These are phyloP conservation scores for Drosophila borborema DNA, from an alignment of 2,888 invertebrate genomes.

Conservation along the genomic window DNA sequence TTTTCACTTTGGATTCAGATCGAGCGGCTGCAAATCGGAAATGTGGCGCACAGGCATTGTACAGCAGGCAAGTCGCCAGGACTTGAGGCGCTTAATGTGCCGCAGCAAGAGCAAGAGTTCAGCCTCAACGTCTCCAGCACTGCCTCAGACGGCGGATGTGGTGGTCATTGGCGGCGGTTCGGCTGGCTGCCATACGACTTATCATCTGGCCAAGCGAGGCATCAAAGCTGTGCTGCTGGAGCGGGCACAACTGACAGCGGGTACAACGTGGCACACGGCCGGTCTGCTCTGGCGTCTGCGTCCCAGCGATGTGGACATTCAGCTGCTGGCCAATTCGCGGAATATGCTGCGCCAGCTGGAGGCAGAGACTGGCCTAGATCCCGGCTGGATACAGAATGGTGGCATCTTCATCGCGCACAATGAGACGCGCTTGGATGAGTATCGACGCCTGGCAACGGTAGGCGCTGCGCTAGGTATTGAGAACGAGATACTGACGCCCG, in stretches of 20 bases:
- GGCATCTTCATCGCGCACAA: constrained; percentile 94
- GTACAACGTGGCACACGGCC: constrained; percentile 87
- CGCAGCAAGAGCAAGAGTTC: background rate
- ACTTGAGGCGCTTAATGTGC: constrained; percentile 27
- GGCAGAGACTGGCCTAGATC: constrained; percentile 91
- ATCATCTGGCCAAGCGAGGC: constrained; percentile 74
- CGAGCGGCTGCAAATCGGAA: constrained; percentile 3
- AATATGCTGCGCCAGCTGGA: constrained; percentile 89
- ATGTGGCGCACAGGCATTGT: constrained; percentile 53
- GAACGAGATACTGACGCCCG: constrained; percentile 89
- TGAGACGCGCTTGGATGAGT: constrained; percentile 92
- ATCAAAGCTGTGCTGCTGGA: constrained; percentile 90
- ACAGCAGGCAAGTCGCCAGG: constrained; percentile 41
- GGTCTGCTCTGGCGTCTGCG: constrained; percentile 94
- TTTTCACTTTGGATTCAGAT: constrained; percentile 34
- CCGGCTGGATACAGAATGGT: constrained; percentile 96
- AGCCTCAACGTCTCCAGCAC: background rate
- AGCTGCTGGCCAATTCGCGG: constrained; percentile 90
- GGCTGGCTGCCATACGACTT: constrained; percentile 92
- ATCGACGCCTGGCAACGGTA: constrained; percentile 91
- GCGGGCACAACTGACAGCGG: constrained; percentile 87
- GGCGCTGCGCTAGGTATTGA: constrained; percentile 92
- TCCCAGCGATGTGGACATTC: constrained; percentile 94
- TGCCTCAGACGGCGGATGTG: constrained; percentile 88
- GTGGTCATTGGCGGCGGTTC: constrained; percentile 94